Evolutionary conservation across 2,113 vertebrate genomes (phyloP).

Genomic region (Limnothrissa miodon): DNA sequence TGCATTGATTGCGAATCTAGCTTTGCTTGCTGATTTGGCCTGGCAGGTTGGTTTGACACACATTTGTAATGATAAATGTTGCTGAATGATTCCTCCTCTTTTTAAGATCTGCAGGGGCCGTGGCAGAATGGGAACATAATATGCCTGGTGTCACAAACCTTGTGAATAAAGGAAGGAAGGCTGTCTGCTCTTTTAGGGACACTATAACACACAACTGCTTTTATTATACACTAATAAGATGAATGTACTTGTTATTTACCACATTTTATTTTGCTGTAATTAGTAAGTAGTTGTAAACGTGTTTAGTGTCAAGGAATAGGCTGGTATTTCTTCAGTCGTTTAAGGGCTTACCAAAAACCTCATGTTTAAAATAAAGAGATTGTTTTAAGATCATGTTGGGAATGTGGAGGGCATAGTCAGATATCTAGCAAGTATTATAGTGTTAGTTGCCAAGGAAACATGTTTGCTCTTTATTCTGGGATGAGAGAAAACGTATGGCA

Average conservation of each 20-base stretch:
- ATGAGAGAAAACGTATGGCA: background rate
- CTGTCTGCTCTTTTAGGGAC: background rate
- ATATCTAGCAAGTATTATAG: background rate
- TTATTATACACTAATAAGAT: background rate
- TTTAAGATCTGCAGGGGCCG: background rate
- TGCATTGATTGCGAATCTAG: slow-evolving; percentile 37
- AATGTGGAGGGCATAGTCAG: background rate
- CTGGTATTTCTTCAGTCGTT: background rate
- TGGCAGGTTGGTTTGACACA: slow-evolving; percentile 50
- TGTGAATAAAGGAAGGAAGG: background rate
- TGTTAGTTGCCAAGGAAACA: slow-evolving; percentile 42
- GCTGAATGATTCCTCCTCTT: background rate
- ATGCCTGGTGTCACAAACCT: background rate
- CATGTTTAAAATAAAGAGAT: background rate
- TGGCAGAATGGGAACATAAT: background rate
- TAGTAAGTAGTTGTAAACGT: background rate
- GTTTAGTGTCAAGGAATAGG: background rate
- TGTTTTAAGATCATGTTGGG: background rate
- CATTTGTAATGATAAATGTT: slow-evolving; percentile 25
- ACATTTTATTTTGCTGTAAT: background rate
- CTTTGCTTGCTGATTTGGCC: slow-evolving; percentile 37
- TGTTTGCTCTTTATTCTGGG: slow-evolving; percentile 29
- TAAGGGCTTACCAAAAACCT: background rate
- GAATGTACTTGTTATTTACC: background rate
- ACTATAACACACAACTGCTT: background rate